phyloP scores from a whole-genome alignment of 2,797 vertebrate genomes.

The Acanthornis magna region DNA sequence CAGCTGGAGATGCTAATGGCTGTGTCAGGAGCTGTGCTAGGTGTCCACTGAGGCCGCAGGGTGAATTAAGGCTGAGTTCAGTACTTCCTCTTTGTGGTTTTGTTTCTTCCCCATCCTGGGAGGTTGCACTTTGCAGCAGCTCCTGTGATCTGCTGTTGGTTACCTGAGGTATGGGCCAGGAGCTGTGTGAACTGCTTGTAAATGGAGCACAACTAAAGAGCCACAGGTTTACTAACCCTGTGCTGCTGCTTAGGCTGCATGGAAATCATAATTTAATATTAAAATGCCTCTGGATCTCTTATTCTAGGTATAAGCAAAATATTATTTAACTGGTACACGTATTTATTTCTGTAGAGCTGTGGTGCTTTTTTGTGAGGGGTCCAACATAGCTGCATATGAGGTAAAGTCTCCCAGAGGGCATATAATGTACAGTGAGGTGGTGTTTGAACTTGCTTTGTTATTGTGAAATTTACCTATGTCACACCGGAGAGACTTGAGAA shows the following conservation, averaged over 20 bases:
- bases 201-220: neutral
- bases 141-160: neutral
- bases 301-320: neutral
- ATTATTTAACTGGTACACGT: neutral
- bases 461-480: slow-evolving; percentile 66
- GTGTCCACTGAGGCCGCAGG: neutral
- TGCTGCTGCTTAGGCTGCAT: neutral
- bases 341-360: neutral
- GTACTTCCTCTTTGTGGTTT: neutral
- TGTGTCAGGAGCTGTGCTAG: neutral
- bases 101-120: neutral
- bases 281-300: neutral
- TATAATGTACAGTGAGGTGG: neutral
- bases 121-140: neutral
- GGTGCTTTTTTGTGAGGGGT: neutral
- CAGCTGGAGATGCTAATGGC: neutral
- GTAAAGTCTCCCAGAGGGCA: neutral
- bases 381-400: neutral
- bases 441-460: slow-evolving; percentile 48
- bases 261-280: neutral
- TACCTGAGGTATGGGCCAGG: rapidly evolving
- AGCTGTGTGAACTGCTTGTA: neutral
- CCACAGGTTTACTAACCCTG: neutral
- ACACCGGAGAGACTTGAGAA: slow-evolving; percentile 34
- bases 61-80: neutral